phyloP scores from a whole-genome alignment of 2,888 invertebrate species.

The Incurvaria masculella region DNA sequence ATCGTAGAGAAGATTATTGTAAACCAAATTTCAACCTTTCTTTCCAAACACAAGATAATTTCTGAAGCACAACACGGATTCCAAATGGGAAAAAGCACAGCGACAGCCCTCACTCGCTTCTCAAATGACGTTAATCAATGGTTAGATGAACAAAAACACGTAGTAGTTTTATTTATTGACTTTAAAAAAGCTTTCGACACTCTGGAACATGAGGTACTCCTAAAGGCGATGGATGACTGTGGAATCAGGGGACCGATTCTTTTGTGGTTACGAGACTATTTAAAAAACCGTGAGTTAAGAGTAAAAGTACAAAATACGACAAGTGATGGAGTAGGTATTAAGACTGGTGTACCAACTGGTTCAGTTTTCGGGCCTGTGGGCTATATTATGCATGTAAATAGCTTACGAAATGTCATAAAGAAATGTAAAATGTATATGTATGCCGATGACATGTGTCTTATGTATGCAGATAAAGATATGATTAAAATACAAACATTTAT shows the following conservation, averaged over 20 bases:
- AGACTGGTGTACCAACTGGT: conserved; percentile 14
- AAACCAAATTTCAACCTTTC: too few species aligned
- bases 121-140: conserved; percentile 11
- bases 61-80: too few species aligned
- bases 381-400: conserved; percentile 15
- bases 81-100: too few species aligned
- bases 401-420: conserved; percentile 10
- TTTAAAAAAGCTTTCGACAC: conserved; percentile 14
- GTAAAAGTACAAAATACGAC: too few species aligned
- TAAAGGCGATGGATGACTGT: conserved; percentile 8
- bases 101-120: too few species aligned
- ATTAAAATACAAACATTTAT: not conserved
- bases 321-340: not conserved
- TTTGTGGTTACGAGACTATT: conserved; percentile 2
- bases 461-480: conserved; percentile 8
- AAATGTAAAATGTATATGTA: conserved; percentile 13
- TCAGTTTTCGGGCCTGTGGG: conserved; percentile 15
- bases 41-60: too few species aligned
- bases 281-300: conserved; percentile 1
- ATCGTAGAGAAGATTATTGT: too few species aligned
- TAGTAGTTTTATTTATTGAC: conserved; percentile 12
- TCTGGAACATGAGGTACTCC: conserved; percentile 6
- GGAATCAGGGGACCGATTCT: conserved; percentile 2
- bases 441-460: conserved; percentile 15
- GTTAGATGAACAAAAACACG: conserved; percentile 8